Evolutionary conservation across 2,113 vertebrate genomes (phyloP).

Genomic region (Machaerirhynchus nigripectus): DNA sequence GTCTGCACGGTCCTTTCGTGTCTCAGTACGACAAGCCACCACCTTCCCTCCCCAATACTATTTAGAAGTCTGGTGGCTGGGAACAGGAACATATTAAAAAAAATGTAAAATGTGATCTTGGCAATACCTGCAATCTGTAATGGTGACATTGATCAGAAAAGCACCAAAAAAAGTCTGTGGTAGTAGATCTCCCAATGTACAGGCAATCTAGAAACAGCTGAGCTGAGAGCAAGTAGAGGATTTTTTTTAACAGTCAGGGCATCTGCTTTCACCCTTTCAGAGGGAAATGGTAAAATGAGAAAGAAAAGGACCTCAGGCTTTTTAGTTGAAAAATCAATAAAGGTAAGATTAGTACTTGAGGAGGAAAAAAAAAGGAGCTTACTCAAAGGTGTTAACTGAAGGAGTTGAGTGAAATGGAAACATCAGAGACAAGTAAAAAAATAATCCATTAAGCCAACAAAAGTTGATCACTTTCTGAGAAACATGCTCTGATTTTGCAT

Average conservation of each 20-base stretch:
- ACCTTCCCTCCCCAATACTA: not conserved
- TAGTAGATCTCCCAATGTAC: not conserved
- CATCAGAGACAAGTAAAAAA: not conserved
- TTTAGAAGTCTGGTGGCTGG: not conserved
- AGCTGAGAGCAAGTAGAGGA: not conserved
- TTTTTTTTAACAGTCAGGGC: not conserved
- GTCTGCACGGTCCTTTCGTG: no score
- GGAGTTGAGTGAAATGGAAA: not conserved
- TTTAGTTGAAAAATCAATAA: not conserved
- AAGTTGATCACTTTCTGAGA: not conserved
- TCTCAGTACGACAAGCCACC: no score
- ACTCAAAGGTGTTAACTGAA: not conserved
- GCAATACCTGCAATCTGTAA: not conserved
- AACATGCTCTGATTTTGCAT: not conserved
- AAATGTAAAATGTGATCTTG: not conserved
- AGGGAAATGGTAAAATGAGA: not conserved
- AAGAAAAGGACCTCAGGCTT: not conserved
- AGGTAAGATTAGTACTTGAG: not conserved
- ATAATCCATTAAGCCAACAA: not conserved
- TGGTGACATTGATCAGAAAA: not conserved
- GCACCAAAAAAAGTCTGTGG: not conserved
- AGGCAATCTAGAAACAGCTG: not conserved
- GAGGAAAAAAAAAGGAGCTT: not conserved
- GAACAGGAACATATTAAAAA: not conserved
- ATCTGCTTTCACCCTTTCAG: not conserved